phyloP scores from a whole-genome alignment of 2,113 vertebrate species.

The Pandion haliaetus region DNA sequence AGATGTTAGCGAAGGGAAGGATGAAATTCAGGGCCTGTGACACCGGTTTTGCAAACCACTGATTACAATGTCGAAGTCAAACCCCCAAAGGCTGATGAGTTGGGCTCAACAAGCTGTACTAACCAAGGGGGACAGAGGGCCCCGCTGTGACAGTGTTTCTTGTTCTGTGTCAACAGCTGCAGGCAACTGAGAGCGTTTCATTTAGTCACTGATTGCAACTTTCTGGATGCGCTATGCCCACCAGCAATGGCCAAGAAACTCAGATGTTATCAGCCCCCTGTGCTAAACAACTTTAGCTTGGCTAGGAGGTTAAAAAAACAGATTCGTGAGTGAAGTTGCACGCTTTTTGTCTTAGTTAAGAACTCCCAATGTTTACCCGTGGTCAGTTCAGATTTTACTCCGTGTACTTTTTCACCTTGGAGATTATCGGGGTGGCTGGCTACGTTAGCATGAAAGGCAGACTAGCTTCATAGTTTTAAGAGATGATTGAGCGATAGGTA shows the following conservation, averaged over 20 bases:
- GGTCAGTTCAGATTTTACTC: not conserved
- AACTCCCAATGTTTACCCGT: not conserved
- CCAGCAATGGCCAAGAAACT: not conserved
- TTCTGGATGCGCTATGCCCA: rapidly evolving
- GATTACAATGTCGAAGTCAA: not conserved
- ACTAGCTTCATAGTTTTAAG: not conserved
- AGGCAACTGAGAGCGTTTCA: not conserved
- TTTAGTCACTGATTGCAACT: not conserved
- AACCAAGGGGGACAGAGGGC: not conserved
- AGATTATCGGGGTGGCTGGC: not conserved
- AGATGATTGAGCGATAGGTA: not conserved
- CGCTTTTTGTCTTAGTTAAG: not conserved
- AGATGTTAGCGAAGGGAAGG: not conserved
- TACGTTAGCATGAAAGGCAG: not conserved
- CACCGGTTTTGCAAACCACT: not conserved
- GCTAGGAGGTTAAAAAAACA: not conserved
- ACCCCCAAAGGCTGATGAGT: not conserved
- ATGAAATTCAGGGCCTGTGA: not conserved
- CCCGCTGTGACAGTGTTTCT: not conserved
- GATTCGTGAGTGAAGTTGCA: not conserved
- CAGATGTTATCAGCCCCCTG: not conserved
- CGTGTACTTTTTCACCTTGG: not conserved
- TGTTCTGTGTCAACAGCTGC: not conserved
- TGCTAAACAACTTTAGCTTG: not conserved
- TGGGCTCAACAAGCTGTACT: not conserved